Evolutionary conservation across 2,888 invertebrate genomes (phyloP).

Genomic region (Nomada goodeniana): DNA sequence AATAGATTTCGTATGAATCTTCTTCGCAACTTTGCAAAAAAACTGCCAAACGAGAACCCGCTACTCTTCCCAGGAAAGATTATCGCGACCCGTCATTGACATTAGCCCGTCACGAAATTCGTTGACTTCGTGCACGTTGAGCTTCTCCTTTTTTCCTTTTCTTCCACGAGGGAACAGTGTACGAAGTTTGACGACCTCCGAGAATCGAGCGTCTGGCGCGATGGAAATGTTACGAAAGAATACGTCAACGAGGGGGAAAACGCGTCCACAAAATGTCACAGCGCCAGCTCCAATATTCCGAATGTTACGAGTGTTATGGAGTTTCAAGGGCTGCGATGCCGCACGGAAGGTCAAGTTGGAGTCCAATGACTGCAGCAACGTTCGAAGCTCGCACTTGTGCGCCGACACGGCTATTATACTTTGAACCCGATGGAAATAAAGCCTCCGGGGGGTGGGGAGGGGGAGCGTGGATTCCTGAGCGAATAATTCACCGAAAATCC

Average conservation of each 20-base stretch:
- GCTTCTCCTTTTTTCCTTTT: too few species aligned
- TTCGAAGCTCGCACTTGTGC: background rate
- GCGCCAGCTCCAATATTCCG: background rate
- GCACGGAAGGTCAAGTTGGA: conserved; percentile 5
- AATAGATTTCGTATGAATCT: conserved; percentile 69
- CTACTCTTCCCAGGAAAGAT: too few species aligned
- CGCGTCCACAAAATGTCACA: background rate
- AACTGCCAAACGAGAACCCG: background rate
- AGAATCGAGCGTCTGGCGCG: too few species aligned
- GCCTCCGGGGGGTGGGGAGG: too few species aligned
- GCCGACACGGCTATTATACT: background rate
- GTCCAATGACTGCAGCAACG: background rate
- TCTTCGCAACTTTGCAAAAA: too few species aligned
- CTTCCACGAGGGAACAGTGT: too few species aligned
- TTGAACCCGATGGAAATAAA: background rate
- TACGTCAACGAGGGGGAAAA: background rate
- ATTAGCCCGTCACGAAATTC: too few species aligned
- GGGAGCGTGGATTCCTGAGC: too few species aligned
- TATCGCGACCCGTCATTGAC: too few species aligned
- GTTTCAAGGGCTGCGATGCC: background rate
- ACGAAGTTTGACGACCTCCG: too few species aligned
- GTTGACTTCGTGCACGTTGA: too few species aligned
- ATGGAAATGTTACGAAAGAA: background rate
- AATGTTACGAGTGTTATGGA: background rate
- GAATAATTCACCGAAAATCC: too few species aligned